These are phyloP conservation scores for Drosophila pseudoananassae DNA, from an alignment of 1,140 invertebrate genomes.

Conservation along the genomic window DNA sequence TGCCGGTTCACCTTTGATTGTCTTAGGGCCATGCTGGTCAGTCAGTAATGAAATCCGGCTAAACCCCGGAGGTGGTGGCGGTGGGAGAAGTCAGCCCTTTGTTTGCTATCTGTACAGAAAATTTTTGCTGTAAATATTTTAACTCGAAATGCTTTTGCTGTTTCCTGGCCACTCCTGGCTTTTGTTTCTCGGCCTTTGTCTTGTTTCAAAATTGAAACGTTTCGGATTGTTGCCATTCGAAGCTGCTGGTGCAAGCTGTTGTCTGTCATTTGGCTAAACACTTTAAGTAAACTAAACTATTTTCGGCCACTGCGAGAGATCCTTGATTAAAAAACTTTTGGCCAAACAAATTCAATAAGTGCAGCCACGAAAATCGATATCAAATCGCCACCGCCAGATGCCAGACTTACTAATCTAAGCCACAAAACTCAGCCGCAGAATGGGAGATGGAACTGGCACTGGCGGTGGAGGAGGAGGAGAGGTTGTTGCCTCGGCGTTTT, in stretches of 20 bases:
- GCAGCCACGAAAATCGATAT: constrained; percentile 64
- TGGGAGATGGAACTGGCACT: constrained; percentile 1
- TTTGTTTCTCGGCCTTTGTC: constrained; percentile 36
- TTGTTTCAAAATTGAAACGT: constrained; percentile 55
- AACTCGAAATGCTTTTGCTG: constrained; percentile 56
- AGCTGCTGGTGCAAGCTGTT: constrained; percentile 33
- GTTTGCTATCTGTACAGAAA: constrained; percentile 47
- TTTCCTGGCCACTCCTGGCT: background rate
- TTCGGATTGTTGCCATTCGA: constrained; percentile 50
- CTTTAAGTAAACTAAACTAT: constrained; percentile 59
- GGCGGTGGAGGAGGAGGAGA: background rate
- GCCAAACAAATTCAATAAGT: constrained; percentile 70
- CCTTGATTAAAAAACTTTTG: constrained; percentile 80
- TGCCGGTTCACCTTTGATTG: constrained; percentile 75
- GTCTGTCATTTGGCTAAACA: constrained; percentile 57
- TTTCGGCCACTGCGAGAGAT: constrained; percentile 2
- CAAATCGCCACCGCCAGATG: constrained; percentile 67
- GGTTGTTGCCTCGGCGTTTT: background rate
- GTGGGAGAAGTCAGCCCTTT: constrained; percentile 22
- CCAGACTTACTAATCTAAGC: constrained; percentile 75
- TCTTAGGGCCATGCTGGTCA: constrained; percentile 70
- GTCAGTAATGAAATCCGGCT: constrained; percentile 65
- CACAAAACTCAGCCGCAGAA: constrained; percentile 73
- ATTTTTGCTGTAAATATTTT: constrained; percentile 65
- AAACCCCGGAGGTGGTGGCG: background rate